phyloP scores from a whole-genome alignment of 2,113 vertebrate genomes.

The Pachyramphus minor region DNA sequence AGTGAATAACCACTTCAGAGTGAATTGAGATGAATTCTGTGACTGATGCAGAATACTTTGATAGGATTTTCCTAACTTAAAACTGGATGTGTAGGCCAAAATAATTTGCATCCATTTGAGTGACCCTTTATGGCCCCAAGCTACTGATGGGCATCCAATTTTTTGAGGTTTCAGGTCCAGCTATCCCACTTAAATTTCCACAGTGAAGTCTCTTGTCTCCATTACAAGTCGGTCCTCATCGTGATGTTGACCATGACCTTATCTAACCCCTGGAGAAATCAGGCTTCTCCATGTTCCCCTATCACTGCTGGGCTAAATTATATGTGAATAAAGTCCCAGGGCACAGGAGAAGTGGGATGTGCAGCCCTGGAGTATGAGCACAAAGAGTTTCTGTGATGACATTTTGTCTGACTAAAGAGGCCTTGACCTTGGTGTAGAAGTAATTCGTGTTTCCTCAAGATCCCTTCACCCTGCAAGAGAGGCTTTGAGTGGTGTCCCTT shows the following conservation, averaged over 20 bases:
- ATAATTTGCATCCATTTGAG: neutral
- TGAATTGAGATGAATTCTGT: neutral
- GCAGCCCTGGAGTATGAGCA: neutral
- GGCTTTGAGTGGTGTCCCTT: neutral
- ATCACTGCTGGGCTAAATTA: neutral
- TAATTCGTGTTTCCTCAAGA: neutral
- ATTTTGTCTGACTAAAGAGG: neutral
- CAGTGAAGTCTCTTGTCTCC: neutral
- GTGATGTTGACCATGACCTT: neutral
- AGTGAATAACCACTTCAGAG: neutral
- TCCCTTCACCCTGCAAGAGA: neutral
- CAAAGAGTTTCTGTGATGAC: neutral
- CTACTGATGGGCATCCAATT: neutral
- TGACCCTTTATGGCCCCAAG: neutral
- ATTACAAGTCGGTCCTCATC: rapidly evolving
- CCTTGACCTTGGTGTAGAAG: neutral
- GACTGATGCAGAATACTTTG: neutral
- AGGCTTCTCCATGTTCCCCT: rapidly evolving
- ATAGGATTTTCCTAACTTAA: neutral
- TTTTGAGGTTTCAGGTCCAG: neutral
- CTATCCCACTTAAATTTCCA: neutral
- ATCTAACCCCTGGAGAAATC: neutral
- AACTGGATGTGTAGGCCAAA: neutral
- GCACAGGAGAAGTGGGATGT: neutral
- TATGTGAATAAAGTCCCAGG: neutral